phyloP scores from a whole-genome alignment of 2,113 vertebrate genomes.

The Hemicordylus capensis region DNA sequence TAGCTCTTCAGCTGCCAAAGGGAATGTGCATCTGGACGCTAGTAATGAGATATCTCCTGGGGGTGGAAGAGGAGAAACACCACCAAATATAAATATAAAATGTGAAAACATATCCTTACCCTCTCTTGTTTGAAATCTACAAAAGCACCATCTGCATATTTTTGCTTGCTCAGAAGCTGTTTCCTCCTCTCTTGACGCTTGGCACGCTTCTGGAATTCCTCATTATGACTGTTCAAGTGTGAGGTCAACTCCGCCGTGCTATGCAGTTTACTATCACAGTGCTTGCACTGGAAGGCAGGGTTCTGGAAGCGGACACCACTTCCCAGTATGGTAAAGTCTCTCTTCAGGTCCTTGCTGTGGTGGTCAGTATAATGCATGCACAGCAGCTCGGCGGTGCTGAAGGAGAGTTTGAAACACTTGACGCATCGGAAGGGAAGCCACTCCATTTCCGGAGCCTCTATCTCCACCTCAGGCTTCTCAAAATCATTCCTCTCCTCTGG shows the following conservation, averaged over 20 bases:
- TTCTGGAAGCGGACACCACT: constrained; percentile 76
- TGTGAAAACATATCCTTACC: constrained; percentile 79
- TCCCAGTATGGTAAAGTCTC: constrained; percentile 89
- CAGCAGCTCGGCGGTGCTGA: constrained; percentile 87
- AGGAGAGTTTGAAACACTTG: constrained; percentile 93
- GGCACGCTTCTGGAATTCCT: constrained; percentile 94
- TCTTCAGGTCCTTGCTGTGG: constrained; percentile 92
- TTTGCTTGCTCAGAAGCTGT: constrained; percentile 92
- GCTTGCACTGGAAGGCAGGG: constrained; percentile 91
- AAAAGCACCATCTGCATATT: constrained; percentile 80
- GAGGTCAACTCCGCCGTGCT: constrained; percentile 84
- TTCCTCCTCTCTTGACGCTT: constrained; percentile 90
- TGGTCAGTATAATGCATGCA: constrained; percentile 97
- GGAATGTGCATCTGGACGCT: constrained; percentile 72
- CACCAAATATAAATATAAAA: constrained; percentile 54
- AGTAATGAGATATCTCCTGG: constrained; percentile 67
- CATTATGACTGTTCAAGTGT: constrained; percentile 93
- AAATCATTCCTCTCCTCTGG: constrained; percentile 72
- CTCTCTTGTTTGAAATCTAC: constrained; percentile 88
- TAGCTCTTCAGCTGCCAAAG: constrained; percentile 70
- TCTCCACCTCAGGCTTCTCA: constrained; percentile 80
- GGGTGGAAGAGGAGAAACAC: constrained; percentile 35
- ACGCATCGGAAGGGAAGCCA: constrained; percentile 94
- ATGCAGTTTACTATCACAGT: constrained; percentile 91
- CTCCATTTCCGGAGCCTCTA: constrained; percentile 81